Evolutionary conservation across 2,113 vertebrate species (phyloP), one percentile per base, ranked within the genome.

Genomic region (Sphyrna mokarran): DNA sequence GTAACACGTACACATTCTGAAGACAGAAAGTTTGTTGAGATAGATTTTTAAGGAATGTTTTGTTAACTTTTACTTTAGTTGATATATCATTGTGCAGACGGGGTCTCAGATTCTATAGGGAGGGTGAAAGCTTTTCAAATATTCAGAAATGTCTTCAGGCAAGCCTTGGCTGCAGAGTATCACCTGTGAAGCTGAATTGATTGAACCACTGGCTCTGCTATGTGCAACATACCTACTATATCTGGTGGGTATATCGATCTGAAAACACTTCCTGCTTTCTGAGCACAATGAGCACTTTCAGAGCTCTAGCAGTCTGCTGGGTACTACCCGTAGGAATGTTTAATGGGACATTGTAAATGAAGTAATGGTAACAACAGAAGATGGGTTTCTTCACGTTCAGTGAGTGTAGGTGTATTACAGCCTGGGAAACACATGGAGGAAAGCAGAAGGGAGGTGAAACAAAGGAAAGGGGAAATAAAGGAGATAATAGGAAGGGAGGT

Each of bases 31-130:
- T 66, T 66, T 93, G 89, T 61, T 37, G 61, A 37, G 18, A 3
- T 63, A n/a, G 61, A 20, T 22, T 68, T 66, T 93, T 68, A 66
- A 37, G 61, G 33, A 68, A 20, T 37, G n/a, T 68, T 93, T 66
- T 93, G 61, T 66, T 66, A 66, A n/a, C 68, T 68, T 63, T 63
- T 66, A 5, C 58, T 91, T 93, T 93, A 93, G n/a, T 93, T 93
- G 33, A 68, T 68, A 10, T 37, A 22, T 18, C 7, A n/a, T n/a
- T 29, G 89, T 66, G 61, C 61, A 40, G 80, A 40, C 1, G 37
- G 18, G n/a, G 16, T 83, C 37, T 40, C 37, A 37, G 76, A 8
- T 68, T 93, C 63, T 63, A n/a, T 6, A 37, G n/a, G 26, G 33
- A 93, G 5, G 29, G 61, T 2, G 0, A 43, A 40, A 40, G 37